Evolutionary conservation across 1,140 invertebrate species (phyloP).

Genomic region (Solenopsis fugax): DNA sequence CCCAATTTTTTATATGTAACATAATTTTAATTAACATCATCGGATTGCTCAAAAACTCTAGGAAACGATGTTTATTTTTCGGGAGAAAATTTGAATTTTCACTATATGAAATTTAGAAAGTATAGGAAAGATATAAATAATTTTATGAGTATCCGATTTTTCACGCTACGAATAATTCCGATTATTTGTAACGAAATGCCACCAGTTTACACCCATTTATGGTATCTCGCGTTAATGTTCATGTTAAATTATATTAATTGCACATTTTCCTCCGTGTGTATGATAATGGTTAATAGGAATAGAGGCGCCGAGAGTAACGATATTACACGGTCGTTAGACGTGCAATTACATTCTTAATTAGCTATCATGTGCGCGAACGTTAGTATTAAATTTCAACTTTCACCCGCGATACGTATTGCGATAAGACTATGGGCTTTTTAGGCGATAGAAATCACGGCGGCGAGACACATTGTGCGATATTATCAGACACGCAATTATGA

Average conservation of each 20-base stretch:
- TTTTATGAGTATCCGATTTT: not conserved
- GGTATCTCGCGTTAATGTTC: not conserved
- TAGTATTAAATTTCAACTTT: conserved; percentile 43
- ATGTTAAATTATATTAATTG: not conserved
- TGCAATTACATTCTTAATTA: conserved; percentile 39
- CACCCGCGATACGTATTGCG: not conserved
- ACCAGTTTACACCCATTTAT: not conserved
- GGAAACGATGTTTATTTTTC: too few relatives aligned
- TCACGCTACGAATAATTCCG: not conserved
- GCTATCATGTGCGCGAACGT: not conserved
- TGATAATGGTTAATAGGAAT: not conserved
- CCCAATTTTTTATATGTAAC: too few relatives aligned
- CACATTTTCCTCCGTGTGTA: not conserved
- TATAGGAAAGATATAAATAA: too few relatives aligned
- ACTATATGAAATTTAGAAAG: too few relatives aligned
- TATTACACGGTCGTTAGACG: not conserved
- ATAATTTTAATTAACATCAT: too few relatives aligned
- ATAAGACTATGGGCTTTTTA: conserved; percentile 16
- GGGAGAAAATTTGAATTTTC: too few relatives aligned
- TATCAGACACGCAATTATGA: conserved; percentile 9
- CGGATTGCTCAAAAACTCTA: too few relatives aligned
- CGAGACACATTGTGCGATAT: conserved; percentile 6
- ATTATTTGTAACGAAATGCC: not conserved
- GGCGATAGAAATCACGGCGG: conserved; percentile 8
- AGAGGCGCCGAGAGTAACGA: not conserved